Conservation (phyloP, 2,888 invertebrate species). For the Idaea biselata region DNA sequence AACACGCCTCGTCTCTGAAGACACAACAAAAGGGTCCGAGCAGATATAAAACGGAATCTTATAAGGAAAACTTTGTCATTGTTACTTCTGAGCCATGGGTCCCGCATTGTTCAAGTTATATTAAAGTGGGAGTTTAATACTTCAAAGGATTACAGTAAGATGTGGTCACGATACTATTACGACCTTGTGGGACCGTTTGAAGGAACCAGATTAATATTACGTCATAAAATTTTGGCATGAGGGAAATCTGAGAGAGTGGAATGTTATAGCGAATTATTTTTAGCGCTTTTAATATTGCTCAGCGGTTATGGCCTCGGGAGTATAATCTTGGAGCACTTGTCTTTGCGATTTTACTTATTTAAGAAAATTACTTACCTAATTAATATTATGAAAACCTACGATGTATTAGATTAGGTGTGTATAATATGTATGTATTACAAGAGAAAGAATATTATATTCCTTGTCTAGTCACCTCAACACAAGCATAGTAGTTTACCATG, state of each 20-base stretch:
- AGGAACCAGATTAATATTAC: constrained; percentile 49
- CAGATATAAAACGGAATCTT: constrained; percentile 67
- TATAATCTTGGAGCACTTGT: neutral
- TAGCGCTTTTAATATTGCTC: constrained; percentile 4
- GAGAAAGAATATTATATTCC: no score
- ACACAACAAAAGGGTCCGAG: constrained; percentile 56
- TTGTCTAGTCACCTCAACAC: no score
- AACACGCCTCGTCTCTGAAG: constrained; percentile 39
- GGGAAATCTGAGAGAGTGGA: constrained; percentile 10
- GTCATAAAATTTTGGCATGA: constrained; percentile 34
- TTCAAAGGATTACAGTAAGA: constrained; percentile 69
- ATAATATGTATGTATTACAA: no score
- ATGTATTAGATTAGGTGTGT: neutral
- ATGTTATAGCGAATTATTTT: constrained; percentile 19
- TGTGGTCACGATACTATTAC: constrained; percentile 59
- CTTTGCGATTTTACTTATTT: neutral
- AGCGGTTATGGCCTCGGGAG: constrained; percentile 1
- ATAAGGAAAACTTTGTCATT: constrained; percentile 72
- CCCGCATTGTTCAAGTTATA: constrained; percentile 73
- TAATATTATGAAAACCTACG: neutral
- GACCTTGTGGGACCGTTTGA: constrained; percentile 39
- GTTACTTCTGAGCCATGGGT: constrained; percentile 64
- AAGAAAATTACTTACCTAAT: neutral
- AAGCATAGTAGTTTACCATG: no score
- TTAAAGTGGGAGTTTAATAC: constrained; percentile 72